Evolutionary conservation across 2,888 invertebrate species (phyloP), one percentile per base, ranked within the genome.

Genomic region (Apamea monoglypha): DNA sequence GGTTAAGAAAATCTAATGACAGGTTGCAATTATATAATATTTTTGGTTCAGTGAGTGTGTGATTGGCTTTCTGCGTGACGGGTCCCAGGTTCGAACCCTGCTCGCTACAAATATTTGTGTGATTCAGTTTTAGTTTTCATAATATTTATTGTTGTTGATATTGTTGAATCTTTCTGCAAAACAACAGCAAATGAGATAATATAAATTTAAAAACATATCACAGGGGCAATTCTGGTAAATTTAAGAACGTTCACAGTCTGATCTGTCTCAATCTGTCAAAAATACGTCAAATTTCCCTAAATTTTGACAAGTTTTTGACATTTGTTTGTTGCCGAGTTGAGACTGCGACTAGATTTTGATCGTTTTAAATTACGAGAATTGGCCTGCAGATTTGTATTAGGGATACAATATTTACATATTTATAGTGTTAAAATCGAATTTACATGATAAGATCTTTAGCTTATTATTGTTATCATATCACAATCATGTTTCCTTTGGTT

Each of bases 1-100:
- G 78, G 83, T 81, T 83, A 69, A 18, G 50, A 83, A 75, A 63
- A 53, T 18, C 6, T 40, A 50, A 29, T 82, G 68, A 64, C 21
- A 63, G 16, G 7, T 59, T 73, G 8, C 1, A 40, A 32, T 47
- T 32, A n/a, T 5, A 29, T 76, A 16, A 59, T 3, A 32, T n/a
- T 2, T 71, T 18, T n/a, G n/a, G 18, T 7, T 56, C 16, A 16
- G 10, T 29, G 44, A 4, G 10, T 68, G 12, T 61, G 47, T 4
- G 1, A 6, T 68, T 44, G 32, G 36, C 44, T 50, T 76, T 47
- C n/a, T 44, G 3, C 53, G 3, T 44, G 68, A 56, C 25, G 18
- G 0, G 56, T 47, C 36, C 8, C 69, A 69, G 63, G 76, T 81
- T 81, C 69, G 16, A 82, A 64, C 8, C 69, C 76, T 36, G 36